phyloP scores from a whole-genome alignment of 2,797 vertebrate genomes.

The Phataginus tetradactyla region DNA sequence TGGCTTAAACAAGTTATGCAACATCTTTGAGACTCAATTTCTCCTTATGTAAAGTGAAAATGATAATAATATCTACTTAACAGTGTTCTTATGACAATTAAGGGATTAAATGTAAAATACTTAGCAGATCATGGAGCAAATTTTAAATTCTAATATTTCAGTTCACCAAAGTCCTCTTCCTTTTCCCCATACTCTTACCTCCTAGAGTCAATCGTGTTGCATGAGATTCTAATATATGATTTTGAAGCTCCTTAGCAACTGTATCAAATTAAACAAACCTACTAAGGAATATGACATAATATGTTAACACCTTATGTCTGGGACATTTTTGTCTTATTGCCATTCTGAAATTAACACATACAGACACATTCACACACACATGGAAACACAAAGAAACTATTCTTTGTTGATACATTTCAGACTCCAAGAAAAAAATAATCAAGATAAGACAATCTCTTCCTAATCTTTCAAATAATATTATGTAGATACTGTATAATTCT shows the following conservation, averaged over 20 bases:
- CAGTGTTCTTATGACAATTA: neutral
- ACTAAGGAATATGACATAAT: neutral
- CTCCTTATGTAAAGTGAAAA: neutral
- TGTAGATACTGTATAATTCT: neutral
- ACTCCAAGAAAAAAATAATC: neutral
- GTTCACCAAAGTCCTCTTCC: neutral
- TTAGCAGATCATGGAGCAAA: neutral
- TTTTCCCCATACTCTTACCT: neutral
- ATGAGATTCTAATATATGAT: neutral
- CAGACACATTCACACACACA: neutral
- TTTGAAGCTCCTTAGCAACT: neutral
- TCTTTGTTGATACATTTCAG: neutral
- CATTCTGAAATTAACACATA: neutral
- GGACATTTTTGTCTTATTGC: neutral
- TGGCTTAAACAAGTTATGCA: neutral
- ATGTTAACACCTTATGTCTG: neutral
- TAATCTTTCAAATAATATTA: neutral
- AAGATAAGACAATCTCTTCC: neutral
- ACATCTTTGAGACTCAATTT: neutral
- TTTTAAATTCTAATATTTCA: constrained; percentile 5
- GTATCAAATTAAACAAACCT: neutral
- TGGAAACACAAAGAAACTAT: neutral
- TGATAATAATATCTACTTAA: neutral
- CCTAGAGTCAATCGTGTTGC: neutral
- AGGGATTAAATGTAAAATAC: neutral